Evolutionary conservation across 2,888 invertebrate species (phyloP), one percentile per base, ranked within the genome.

Genomic region (Disparrhopalites patrizii): DNA sequence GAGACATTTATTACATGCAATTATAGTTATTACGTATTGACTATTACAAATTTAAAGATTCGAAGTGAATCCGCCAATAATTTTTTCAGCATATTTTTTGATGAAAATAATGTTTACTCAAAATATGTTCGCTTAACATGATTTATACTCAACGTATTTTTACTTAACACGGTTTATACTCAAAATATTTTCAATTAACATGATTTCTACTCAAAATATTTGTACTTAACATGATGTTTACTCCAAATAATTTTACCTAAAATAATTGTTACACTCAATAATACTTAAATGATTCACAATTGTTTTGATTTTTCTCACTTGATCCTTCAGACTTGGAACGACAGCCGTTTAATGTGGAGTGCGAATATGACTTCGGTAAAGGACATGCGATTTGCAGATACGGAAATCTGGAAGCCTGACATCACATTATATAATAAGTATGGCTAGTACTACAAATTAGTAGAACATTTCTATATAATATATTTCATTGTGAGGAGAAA

Each of bases 341-440:
- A 91, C 77, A 83, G 85, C n/a, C 86, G 88, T 65, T 79, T 90
- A 3, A 80, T 81, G 58, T 91, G 91, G 91, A n/a, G 25, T 1
- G n/a, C 23, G 15, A 86, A 89, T 76, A 78, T 83, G 0, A 80
- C 81, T 2, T 84, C 85, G 25, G 89, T 88, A 72, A 87, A 85
- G 73, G 86, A 84, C 30, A 81, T 87, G 40, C 83, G 87, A 77
- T 80, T 87, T 76, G 84, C 85, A 8, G 85, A 85, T 66, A 86
- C 86, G 78, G 88, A 89, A 77, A 82, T 91, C 73, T 92, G 91
- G 89, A 84, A 85, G 78, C 91, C 90, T 3, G 90, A 89, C 78
- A 81, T 90, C 67, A 83, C 84, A 69, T 81, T 89, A 15, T 85
- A 87, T 73, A 90, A 90, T 68, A 78, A 76, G 78, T 78, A 67